Evolutionary conservation across 2,797 vertebrate genomes (phyloP).

Genomic region (Silurus aristotelis): DNA sequence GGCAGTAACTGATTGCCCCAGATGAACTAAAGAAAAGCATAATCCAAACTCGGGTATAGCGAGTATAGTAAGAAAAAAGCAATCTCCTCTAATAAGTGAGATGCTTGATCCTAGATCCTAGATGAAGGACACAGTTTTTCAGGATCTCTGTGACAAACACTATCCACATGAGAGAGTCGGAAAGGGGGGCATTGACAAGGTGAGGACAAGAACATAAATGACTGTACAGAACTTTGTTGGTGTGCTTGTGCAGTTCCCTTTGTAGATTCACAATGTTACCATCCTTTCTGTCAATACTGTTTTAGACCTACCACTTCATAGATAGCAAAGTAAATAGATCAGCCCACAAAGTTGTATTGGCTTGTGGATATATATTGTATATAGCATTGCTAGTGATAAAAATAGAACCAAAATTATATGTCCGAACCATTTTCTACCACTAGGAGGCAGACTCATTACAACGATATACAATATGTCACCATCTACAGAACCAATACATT

Average conservation of each 20-base stretch:
- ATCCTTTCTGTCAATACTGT: constrained; percentile 15
- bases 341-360: not conserved
- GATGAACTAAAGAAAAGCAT: not conserved
- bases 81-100: not conserved
- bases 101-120: not conserved
- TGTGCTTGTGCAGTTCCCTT: constrained; percentile 1
- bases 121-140: constrained; percentile 35
- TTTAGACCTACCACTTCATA: not conserved
- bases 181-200: constrained; percentile 11
- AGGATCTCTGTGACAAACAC: constrained; percentile 44
- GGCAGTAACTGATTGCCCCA: constrained; percentile 4
- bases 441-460: constrained; percentile 29
- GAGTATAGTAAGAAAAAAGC: not conserved
- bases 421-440: constrained; percentile 19
- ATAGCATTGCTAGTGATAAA: not conserved
- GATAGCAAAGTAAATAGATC: not conserved
- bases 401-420: not conserved
- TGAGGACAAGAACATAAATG: constrained; percentile 28
- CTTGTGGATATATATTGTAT: not conserved
- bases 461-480: not conserved
- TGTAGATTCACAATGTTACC: constrained; percentile 17
- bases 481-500: constrained; percentile 6
- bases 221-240: not conserved
- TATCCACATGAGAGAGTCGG: constrained; percentile 37
- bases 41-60: constrained; percentile 12